phyloP scores from a whole-genome alignment of 35 echinoderm and acorn worm species.

The Apostichopus parvimensis region DNA sequence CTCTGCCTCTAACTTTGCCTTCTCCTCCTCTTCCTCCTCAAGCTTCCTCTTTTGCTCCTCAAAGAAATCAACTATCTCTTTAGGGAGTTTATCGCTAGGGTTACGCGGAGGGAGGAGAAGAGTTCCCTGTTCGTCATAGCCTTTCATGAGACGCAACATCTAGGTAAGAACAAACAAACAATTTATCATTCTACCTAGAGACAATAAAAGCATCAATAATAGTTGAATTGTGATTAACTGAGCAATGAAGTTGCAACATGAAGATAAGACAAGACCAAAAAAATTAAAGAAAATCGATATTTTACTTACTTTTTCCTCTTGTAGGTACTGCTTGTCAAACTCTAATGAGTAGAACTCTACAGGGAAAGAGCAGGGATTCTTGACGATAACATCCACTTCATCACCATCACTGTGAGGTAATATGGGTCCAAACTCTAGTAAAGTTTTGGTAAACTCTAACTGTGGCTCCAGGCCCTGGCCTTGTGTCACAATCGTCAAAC shows the following conservation, averaged over 20 bases:
- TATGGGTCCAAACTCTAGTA: constrained; percentile 98
- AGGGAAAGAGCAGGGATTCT: constrained; percentile 88
- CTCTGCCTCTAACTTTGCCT: constrained; percentile 68
- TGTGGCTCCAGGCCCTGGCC: constrained; percentile 86
- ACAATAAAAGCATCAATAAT: too few relatives aligned
- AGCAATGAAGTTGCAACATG: too few relatives aligned
- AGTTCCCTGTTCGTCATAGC: constrained; percentile 94
- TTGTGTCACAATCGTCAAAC: constrained; percentile 80
- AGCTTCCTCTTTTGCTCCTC: constrained; percentile 89
- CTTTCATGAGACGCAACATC: constrained; percentile 95
- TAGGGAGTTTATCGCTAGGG: constrained; percentile 79
- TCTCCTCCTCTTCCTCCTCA: constrained; percentile 85
- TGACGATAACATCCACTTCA: constrained; percentile 91
- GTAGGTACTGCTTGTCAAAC: constrained; percentile 95
- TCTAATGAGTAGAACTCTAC: constrained; percentile 98
- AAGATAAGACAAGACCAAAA: too few relatives aligned
- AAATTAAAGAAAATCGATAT: neutral
- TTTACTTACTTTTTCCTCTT: constrained; percentile 93
- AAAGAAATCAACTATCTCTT: constrained; percentile 86
- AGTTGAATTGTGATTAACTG: too few relatives aligned
- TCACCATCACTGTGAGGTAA: constrained; percentile 92
- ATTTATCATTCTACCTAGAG: neutral
- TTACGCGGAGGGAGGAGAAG: constrained; percentile 85
- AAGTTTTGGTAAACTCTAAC: constrained; percentile 78
- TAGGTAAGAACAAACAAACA: neutral